Percentiles rank a stretch among this genome's conserved stretches.
Evolutionary conservation across 2,113 vertebrate species (phyloP).

Genomic region (Lagenorhynchus albirostris): DNA sequence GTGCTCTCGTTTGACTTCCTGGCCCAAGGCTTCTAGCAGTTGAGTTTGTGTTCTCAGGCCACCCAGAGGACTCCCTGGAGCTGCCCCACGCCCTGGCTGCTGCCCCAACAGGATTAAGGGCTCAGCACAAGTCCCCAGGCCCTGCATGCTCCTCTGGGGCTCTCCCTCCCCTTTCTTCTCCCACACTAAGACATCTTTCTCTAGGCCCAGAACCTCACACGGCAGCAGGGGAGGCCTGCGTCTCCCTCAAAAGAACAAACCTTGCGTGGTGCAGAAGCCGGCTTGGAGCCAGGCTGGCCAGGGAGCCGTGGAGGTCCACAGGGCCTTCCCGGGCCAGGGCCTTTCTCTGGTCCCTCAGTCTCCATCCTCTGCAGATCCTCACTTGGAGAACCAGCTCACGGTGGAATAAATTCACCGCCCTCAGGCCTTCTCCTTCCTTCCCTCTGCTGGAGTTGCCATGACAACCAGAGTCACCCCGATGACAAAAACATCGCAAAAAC

Average conservation of each 20-base stretch:
- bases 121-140: neutral
- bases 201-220: neutral
- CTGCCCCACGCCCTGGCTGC: neutral
- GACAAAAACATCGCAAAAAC: conserved; percentile 61
- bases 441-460: conserved; percentile 58
- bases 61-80: neutral
- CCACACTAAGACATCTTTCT: neutral
- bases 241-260: neutral
- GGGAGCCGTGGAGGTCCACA: neutral
- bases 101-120: neutral
- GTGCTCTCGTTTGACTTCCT: neutral
- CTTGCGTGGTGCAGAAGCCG: neutral
- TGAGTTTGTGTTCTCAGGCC: neutral
- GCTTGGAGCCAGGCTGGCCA: neutral
- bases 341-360: neutral
- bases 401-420: neutral
- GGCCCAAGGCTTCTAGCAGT: rapidly evolving
- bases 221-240: rapidly evolving
- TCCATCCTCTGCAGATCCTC: neutral
- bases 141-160: neutral
- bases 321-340: neutral
- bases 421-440: neutral
- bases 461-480: conserved; percentile 61
- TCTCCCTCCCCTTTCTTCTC: neutral
- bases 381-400: neutral